A percentile compares a stretch with the other conserved stretches of the same genome.
phyloP scores from a whole-genome alignment of 2,113 vertebrate genomes.

The Macquaria australasica region DNA sequence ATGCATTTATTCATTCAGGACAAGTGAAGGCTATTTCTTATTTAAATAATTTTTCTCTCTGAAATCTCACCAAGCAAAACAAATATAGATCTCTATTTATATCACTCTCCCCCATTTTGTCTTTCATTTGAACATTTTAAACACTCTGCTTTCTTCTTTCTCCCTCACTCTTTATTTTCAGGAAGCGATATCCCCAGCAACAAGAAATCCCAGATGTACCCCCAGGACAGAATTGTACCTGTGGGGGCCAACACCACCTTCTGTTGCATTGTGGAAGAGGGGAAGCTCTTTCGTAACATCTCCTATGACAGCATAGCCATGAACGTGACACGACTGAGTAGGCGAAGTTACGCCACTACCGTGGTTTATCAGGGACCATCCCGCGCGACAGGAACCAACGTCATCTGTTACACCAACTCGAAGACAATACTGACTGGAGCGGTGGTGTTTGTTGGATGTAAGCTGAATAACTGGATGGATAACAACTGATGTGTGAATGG shows the following conservation, averaged over 20 bases:
- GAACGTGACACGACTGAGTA: slow-evolving; percentile 69
- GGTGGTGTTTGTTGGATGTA: slow-evolving; percentile 84
- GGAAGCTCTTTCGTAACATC: slow-evolving; percentile 32
- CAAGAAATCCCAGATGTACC: slow-evolving; percentile 45
- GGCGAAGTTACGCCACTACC: slow-evolving; percentile 72
- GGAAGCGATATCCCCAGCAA: slow-evolving; percentile 71
- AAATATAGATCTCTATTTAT: slow-evolving; percentile 1
- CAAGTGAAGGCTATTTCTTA: background rate
- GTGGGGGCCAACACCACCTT: slow-evolving; percentile 77
- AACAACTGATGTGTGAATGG: background rate
- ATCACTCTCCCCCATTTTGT: background rate
- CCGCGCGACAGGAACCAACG: slow-evolving; percentile 58
- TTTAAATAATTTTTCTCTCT: background rate
- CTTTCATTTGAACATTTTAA: background rate
- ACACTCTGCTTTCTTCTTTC: background rate
- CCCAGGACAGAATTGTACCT: slow-evolving; percentile 63
- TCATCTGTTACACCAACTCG: slow-evolving; percentile 17
- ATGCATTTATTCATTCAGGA: background rate
- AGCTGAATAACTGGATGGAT: slow-evolving; percentile 50
- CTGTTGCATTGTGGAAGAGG: slow-evolving; percentile 81
- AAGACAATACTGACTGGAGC: slow-evolving; percentile 7
- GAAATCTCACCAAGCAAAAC: background rate
- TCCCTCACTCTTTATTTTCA: slow-evolving; percentile 41
- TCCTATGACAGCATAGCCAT: background rate
- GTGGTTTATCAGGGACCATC: slow-evolving; percentile 52